Evolutionary conservation across 2,888 invertebrate genomes (phyloP).

Genomic region (Micoletzkya japonica): DNA sequence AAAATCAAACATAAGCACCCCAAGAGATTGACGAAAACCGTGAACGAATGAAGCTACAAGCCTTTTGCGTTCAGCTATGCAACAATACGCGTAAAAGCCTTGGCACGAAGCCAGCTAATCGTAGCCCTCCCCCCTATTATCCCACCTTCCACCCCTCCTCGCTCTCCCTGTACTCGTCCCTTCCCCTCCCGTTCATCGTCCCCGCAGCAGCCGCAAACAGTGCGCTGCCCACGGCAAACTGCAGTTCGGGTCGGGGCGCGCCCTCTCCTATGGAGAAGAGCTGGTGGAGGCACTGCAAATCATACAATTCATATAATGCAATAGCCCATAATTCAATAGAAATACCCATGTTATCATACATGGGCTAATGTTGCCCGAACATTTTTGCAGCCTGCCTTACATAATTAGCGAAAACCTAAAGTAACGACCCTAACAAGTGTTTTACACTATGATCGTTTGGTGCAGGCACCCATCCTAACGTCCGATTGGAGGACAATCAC

Average conservation of each 20-base stretch:
- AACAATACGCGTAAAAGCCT: neutral
- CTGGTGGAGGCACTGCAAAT: conserved; percentile 17
- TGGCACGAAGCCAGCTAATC: neutral
- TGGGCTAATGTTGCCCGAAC: no score
- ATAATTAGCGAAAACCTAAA: no score
- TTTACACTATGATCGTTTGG: no score
- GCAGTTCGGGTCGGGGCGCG: conserved; percentile 51
- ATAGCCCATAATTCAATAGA: neutral
- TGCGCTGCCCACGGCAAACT: conserved; percentile 43
- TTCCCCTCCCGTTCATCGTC: conserved; percentile 6
- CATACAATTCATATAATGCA: neutral
- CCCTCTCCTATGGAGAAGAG: conserved; percentile 43
- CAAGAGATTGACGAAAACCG: no score
- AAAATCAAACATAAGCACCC: no score
- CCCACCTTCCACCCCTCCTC: conserved; percentile 18
- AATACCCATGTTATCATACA: no score
- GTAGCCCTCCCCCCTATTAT: neutral
- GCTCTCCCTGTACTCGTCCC: conserved; percentile 17
- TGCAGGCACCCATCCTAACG: no score
- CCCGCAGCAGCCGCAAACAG: conserved; percentile 26
- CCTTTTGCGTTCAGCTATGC: no score
- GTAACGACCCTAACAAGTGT: no score
- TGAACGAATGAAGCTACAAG: no score
- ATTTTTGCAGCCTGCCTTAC: no score
- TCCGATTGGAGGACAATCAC: no score